A percentile compares a stretch with the other conserved stretches of the same genome.
Conservation (phyloP, 1,140 invertebrate genomes). For the Phymorhynchus buccinoides region DNA sequence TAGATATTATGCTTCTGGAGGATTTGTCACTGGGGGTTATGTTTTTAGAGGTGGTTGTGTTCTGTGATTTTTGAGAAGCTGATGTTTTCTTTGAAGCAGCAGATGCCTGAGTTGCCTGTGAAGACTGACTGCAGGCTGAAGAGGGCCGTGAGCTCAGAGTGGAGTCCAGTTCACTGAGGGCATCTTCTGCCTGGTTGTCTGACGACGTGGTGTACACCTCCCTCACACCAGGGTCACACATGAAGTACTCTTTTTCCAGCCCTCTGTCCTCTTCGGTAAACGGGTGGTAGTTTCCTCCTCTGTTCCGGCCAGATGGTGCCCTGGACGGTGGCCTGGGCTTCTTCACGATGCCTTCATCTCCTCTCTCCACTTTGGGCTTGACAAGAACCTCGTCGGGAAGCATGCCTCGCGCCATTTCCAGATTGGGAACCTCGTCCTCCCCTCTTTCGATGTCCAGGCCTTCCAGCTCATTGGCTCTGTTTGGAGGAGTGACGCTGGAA, state of each 20-base stretch:
- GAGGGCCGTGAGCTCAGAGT: neutral
- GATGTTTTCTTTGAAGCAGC: neutral
- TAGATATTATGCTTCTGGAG: neutral
- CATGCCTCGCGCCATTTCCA: neutral
- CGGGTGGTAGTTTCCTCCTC: neutral
- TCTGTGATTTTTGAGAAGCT: neutral
- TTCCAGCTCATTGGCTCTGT: slow-evolving; percentile 25
- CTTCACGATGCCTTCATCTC: slow-evolving; percentile 25
- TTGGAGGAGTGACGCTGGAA: neutral
- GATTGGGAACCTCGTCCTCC: slow-evolving; percentile 6
- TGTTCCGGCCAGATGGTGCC: neutral
- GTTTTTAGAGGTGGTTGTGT: neutral
- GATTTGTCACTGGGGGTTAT: neutral
- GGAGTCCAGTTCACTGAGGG: neutral
- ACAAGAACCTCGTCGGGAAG: neutral
- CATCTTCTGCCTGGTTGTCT: neutral
- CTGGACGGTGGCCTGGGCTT: neutral
- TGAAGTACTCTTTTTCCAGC: slow-evolving; percentile 24
- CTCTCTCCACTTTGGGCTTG: neutral
- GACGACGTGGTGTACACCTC: slow-evolving; percentile 7
- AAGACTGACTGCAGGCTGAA: slow-evolving; percentile 31
- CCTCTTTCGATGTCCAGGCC: slow-evolving; percentile 29
- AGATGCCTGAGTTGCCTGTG: neutral
- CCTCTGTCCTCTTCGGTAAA: slow-evolving; percentile 12
- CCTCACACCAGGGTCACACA: neutral